phyloP scores from a whole-genome alignment of 1,140 invertebrate species.

The Aricia agestis region DNA sequence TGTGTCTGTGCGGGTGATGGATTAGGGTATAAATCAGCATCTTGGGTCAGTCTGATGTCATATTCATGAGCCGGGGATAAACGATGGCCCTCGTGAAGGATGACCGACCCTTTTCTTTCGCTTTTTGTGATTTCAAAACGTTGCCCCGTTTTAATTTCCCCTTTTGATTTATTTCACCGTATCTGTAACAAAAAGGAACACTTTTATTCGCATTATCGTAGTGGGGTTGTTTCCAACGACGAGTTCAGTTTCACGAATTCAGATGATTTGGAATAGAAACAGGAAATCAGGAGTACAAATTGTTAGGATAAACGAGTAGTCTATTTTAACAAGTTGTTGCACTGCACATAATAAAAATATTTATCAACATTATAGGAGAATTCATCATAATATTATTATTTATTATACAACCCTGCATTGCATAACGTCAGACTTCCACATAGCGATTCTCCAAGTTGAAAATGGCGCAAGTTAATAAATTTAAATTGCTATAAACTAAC shows the following conservation, averaged over 20 bases:
- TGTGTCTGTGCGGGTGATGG: conserved; percentile 47
- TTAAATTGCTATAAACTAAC: too few relatives aligned
- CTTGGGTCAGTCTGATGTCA: conserved; percentile 58
- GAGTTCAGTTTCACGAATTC: background rate
- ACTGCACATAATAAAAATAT: too few relatives aligned
- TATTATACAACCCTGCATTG: too few relatives aligned
- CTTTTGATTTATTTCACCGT: conserved; percentile 34
- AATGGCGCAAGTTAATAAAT: too few relatives aligned
- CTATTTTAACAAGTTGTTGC: too few relatives aligned
- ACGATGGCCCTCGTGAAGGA: conserved; percentile 41
- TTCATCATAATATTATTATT: too few relatives aligned
- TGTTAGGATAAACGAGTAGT: too few relatives aligned
- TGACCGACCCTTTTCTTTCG: conserved; percentile 41
- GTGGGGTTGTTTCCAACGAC: background rate
- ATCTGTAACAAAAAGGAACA: conserved; percentile 55
- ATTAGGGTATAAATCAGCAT: conserved; percentile 61
- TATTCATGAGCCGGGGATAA: conserved; percentile 61
- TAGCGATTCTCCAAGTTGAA: too few relatives aligned
- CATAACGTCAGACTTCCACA: too few relatives aligned
- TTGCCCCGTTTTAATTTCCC: conserved; percentile 38
- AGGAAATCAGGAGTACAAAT: too few relatives aligned
- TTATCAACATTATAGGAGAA: too few relatives aligned
- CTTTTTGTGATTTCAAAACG: conserved; percentile 43
- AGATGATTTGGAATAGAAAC: background rate
- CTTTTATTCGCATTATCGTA: conserved; percentile 22